These are phyloP conservation scores for Ips nitidus DNA, from an alignment of 1,140 invertebrate genomes.

Conservation along the genomic window DNA sequence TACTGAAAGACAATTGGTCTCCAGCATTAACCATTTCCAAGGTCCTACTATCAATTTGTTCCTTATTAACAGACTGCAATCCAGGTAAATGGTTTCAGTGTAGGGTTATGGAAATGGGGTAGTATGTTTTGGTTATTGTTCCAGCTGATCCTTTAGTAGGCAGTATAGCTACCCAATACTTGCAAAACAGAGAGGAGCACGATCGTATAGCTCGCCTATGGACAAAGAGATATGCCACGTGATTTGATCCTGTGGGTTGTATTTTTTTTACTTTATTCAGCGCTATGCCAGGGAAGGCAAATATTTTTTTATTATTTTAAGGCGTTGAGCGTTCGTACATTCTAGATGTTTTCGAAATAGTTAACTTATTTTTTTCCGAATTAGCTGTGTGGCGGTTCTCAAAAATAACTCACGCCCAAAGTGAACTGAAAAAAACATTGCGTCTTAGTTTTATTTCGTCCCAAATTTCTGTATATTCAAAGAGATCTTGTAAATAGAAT, in stretches of 20 bases:
- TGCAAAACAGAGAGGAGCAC: slow-evolving; percentile 96
- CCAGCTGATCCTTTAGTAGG: slow-evolving; percentile 94
- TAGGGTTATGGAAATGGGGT: not conserved
- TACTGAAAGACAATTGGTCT: slow-evolving; percentile 95
- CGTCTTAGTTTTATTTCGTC: not conserved
- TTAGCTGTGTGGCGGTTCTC: slow-evolving; percentile 1
- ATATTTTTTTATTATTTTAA: slow-evolving; percentile 36
- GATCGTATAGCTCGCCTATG: slow-evolving; percentile 96
- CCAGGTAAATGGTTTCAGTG: slow-evolving; percentile 67
- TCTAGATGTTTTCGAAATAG: not conserved
- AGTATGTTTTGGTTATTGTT: not conserved
- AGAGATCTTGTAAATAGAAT: not conserved
- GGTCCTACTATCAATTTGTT: slow-evolving; percentile 93
- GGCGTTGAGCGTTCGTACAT: not conserved
- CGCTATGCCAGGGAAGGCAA: slow-evolving; percentile 45
- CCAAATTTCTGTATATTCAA: not conserved
- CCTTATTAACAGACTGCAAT: slow-evolving; percentile 93
- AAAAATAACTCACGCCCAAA: not conserved
- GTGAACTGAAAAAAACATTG: too few species aligned
- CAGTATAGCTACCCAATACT: slow-evolving; percentile 96
- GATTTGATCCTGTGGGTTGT: slow-evolving; percentile 54
- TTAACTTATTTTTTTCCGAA: slow-evolving; percentile 22
- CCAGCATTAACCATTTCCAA: slow-evolving; percentile 94
- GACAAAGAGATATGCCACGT: slow-evolving; percentile 97
- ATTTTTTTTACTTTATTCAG: slow-evolving; percentile 10